Conservation (phyloP, 2,113 vertebrate species). For the Taxidea taxus region DNA sequence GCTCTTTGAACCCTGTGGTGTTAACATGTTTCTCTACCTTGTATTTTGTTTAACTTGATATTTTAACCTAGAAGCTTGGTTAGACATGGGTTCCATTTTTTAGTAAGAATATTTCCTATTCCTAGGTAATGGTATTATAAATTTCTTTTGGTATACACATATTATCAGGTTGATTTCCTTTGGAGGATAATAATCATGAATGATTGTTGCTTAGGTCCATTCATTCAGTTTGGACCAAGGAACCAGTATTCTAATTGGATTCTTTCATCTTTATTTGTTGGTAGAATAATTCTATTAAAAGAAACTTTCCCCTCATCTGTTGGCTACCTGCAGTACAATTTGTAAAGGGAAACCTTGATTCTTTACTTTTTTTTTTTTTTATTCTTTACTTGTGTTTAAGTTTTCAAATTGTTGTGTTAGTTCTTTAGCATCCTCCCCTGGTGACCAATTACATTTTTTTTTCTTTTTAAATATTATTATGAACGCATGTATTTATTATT, state of each 20-base stretch:
- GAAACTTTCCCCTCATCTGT: background rate
- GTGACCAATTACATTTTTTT: background rate
- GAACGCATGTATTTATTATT: background rate
- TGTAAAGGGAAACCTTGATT: background rate
- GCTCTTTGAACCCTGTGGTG: background rate
- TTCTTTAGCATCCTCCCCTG: background rate
- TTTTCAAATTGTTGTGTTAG: background rate
- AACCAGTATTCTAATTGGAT: background rate
- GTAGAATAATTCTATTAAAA: background rate
- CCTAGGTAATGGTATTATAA: background rate
- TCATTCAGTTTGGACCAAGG: background rate
- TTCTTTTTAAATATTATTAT: background rate
- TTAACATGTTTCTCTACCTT: background rate
- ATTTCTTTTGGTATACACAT: background rate
- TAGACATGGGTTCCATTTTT: background rate
- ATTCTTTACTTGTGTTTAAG: slow-evolving; percentile 18
- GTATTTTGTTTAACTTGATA: background rate
- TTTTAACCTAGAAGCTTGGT: background rate
- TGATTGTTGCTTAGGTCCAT: background rate
- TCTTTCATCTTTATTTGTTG: background rate
- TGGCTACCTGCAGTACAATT: background rate
- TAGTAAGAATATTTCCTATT: background rate
- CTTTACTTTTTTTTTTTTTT: background rate
- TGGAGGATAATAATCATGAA: background rate
- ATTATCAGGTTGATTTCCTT: background rate